These are phyloP conservation scores for Drusus annulatus DNA, from an alignment of 1,140 invertebrate species.

Conservation along the genomic window DNA sequence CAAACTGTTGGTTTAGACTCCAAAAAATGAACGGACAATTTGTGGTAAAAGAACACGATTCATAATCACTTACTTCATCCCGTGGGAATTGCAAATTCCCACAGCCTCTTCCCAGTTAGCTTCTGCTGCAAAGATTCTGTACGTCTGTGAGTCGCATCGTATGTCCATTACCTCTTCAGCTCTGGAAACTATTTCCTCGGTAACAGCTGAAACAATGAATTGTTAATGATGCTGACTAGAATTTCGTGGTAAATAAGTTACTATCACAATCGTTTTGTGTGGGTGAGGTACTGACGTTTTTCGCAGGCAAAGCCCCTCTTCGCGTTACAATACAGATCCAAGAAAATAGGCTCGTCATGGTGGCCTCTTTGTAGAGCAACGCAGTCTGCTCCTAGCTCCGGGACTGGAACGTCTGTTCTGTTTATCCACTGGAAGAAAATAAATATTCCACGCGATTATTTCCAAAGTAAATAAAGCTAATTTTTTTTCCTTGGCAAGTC, in stretches of 20 bases:
- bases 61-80: neutral
- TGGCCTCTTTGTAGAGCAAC: constrained; percentile 64
- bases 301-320: constrained; percentile 66
- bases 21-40: too few relatives aligned
- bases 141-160: neutral
- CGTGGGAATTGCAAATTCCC: neutral
- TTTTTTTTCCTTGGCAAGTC: too few relatives aligned
- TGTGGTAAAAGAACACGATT: too few relatives aligned
- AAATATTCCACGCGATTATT: neutral
- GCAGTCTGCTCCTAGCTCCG: constrained; percentile 61
- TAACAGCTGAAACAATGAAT: too few relatives aligned
- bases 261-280: too few relatives aligned
- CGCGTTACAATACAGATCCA: constrained; percentile 64
- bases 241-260: too few relatives aligned
- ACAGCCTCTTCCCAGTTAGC: constrained; percentile 1
- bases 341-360: constrained; percentile 66
- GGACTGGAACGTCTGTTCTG: neutral
- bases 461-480: too few relatives aligned
- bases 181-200: too few relatives aligned
- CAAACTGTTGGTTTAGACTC: too few relatives aligned
- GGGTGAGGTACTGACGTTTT: constrained; percentile 59
- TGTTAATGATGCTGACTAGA: too few relatives aligned
- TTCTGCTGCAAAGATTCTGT: neutral
- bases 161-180: too few relatives aligned
- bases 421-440: constrained; percentile 13